Conservation (phyloP, 2,797 vertebrate species). For the Cyclopterus lumpus region DNA sequence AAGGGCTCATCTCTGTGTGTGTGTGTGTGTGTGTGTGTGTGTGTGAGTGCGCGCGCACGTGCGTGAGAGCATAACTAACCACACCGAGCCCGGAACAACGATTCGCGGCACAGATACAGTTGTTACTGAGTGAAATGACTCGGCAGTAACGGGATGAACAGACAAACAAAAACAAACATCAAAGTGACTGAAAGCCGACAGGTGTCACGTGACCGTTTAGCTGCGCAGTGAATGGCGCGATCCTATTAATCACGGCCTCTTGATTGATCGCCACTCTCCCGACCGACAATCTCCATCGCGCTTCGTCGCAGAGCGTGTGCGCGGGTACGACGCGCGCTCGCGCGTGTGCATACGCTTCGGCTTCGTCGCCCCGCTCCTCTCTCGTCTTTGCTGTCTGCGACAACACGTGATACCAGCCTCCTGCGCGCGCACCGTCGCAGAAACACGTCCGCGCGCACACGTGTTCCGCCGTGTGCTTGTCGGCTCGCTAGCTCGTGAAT, state of each 20-base stretch:
- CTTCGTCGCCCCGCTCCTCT: too few species aligned
- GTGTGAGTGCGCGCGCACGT: slow-evolving; percentile 30
- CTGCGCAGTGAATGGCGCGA: slow-evolving; percentile 47
- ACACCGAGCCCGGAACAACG: slow-evolving; percentile 53
- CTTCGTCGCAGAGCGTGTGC: slow-evolving; percentile 32
- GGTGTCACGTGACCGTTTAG: slow-evolving; percentile 63
- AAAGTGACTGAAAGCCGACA: slow-evolving; percentile 60
- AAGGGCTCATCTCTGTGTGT: slow-evolving; percentile 42
- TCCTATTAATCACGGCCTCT: slow-evolving; percentile 68
- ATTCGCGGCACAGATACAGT: slow-evolving; percentile 59
- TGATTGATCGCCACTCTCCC: slow-evolving; percentile 69
- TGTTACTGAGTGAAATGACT: slow-evolving; percentile 76
- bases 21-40: slow-evolving; percentile 11
- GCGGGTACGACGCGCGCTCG: not conserved
- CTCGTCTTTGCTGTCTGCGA: slow-evolving; percentile 7
- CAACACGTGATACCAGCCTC: slow-evolving; percentile 35
- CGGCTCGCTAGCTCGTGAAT: slow-evolving; percentile 60
- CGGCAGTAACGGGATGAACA: slow-evolving; percentile 73
- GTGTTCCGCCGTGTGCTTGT: slow-evolving; percentile 63
- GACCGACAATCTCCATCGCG: slow-evolving; percentile 49
- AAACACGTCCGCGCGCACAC: slow-evolving; percentile 17
- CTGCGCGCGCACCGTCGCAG: slow-evolving; percentile 40
- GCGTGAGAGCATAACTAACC: slow-evolving; percentile 64
- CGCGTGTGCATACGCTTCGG: too few species aligned
- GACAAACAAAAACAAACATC: slow-evolving; percentile 72